Percentiles rank a stretch among this genome's conserved stretches.
phyloP scores from a whole-genome alignment of 2,888 invertebrate species.

The Drosophila recens region DNA sequence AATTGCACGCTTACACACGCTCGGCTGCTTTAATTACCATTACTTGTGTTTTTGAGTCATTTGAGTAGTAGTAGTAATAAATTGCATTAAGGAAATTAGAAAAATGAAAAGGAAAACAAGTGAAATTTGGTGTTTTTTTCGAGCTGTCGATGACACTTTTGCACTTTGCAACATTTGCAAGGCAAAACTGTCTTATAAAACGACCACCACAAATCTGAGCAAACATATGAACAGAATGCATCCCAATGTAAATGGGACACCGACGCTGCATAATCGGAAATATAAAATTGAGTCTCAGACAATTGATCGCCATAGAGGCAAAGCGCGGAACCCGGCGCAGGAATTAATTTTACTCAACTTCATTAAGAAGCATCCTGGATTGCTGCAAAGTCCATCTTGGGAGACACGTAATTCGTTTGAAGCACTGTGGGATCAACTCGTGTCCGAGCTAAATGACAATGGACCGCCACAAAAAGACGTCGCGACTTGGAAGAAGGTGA shows the following conservation, averaged over 20 bases:
- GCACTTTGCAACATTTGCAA: constrained; percentile 70
- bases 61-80: constrained; percentile 3
- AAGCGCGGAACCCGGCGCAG: constrained; percentile 63
- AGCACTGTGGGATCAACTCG: constrained; percentile 62
- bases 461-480: constrained; percentile 67
- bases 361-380: constrained; percentile 58
- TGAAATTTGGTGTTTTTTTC: constrained; percentile 69
- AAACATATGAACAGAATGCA: constrained; percentile 72
- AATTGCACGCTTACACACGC: too few species aligned
- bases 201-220: constrained; percentile 68
- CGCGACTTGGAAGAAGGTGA: constrained; percentile 66
- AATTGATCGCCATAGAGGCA: constrained; percentile 61
- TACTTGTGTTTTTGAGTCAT: too few species aligned
- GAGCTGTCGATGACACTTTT: constrained; percentile 67
- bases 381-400: constrained; percentile 67
- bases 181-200: constrained; percentile 68
- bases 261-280: constrained; percentile 43
- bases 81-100: constrained; percentile 34
- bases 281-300: constrained; percentile 45
- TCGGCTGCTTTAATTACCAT: too few species aligned
- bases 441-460: constrained; percentile 49
- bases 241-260: constrained; percentile 44
- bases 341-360: constrained; percentile 61
- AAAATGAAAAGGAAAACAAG: constrained; percentile 68
- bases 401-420: constrained; percentile 59